Percentiles rank a stretch among this genome's conserved stretches.
phyloP scores from a whole-genome alignment of 2,113 vertebrate genomes.

The Tachuris rubrigastra region DNA sequence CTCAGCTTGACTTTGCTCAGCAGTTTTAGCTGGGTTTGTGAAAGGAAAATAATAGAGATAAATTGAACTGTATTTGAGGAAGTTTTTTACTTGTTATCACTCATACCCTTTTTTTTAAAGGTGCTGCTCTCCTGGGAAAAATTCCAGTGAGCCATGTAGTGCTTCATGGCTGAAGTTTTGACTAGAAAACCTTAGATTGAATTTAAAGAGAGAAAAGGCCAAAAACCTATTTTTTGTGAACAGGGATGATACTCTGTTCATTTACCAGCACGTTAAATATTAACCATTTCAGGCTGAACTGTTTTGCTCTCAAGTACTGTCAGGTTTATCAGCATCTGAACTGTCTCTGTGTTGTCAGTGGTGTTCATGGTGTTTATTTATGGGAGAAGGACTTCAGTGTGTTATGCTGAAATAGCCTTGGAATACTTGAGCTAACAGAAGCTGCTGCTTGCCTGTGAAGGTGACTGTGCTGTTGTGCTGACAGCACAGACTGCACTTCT shows the following conservation, averaged over 20 bases:
- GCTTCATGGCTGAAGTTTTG: background rate
- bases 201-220: background rate
- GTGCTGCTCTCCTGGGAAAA: background rate
- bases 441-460: background rate
- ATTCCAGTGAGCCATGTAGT: background rate
- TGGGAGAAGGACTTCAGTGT: background rate
- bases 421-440: background rate
- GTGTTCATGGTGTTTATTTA: background rate
- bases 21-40: background rate
- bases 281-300: background rate
- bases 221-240: background rate
- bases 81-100: background rate
- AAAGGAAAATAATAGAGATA: background rate
- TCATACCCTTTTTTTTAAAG: background rate
- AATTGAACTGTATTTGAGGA: background rate
- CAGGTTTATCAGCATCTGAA: background rate
- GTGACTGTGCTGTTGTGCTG: background rate
- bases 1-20: background rate
- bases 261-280: background rate
- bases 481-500: background rate
- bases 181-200: background rate
- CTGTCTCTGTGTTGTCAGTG: background rate
- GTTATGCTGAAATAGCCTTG: background rate
- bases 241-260: background rate
- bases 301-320: background rate